phyloP scores from a whole-genome alignment of 2,888 invertebrate species.

The Leptura quadrifasciata region DNA sequence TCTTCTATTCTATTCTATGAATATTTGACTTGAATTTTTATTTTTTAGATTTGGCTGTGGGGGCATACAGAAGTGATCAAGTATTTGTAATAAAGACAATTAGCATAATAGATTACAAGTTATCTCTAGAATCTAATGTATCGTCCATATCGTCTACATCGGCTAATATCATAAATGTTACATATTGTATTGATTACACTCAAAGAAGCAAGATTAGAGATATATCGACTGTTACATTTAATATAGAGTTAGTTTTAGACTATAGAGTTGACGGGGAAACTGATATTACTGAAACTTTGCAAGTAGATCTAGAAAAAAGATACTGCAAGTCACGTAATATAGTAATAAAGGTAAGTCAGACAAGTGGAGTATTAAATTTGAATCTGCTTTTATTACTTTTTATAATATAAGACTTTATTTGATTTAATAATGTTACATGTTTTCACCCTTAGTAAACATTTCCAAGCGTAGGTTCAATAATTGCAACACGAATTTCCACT shows the following conservation, averaged over 20 bases:
- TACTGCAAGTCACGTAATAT: constrained; percentile 38
- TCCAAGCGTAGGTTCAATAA: no score
- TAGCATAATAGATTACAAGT: constrained; percentile 67
- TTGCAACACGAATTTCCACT: no score
- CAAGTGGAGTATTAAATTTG: no score
- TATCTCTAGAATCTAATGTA: constrained; percentile 49
- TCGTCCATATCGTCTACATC: constrained; percentile 35
- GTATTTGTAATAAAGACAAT: constrained; percentile 75
- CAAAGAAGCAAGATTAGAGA: constrained; percentile 47
- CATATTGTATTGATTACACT: constrained; percentile 51
- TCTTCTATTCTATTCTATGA: background rate
- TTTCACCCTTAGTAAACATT: no score
- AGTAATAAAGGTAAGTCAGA: constrained; percentile 43
- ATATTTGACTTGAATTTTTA: no score
- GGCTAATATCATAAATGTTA: constrained; percentile 41
- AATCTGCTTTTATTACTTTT: no score
- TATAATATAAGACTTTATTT: no score
- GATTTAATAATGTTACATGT: no score
- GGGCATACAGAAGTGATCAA: constrained; percentile 77
- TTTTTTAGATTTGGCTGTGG: constrained; percentile 78
- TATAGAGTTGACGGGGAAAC: constrained; percentile 47
- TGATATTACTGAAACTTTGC: constrained; percentile 24
- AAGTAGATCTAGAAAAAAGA: constrained; percentile 5
- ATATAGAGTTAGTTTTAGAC: constrained; percentile 44
- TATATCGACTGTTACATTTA: constrained; percentile 40